Conservation (phyloP, 2,113 vertebrate species). For the Ochotona princeps region DNA sequence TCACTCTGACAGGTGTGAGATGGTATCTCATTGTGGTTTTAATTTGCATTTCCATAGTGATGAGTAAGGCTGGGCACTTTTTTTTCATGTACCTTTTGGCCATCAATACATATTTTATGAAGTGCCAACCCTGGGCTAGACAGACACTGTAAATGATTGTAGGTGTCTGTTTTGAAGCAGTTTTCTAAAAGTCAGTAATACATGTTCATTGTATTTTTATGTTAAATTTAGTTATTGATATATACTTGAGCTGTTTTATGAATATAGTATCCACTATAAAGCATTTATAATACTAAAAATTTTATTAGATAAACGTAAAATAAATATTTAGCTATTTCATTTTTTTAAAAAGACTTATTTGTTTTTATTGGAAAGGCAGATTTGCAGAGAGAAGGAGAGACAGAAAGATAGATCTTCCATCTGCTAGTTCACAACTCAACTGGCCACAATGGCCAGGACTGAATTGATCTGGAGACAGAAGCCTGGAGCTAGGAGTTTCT, state of each 20-base stretch:
- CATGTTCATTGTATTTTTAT: not conserved
- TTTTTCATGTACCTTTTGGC: not conserved
- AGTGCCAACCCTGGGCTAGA: not conserved
- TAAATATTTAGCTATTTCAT: slow-evolving; percentile 14
- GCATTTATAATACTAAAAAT: not conserved
- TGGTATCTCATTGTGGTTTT: not conserved
- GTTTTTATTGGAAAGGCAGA: too few species aligned
- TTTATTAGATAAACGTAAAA: slow-evolving; percentile 18
- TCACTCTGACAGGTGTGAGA: not conserved
- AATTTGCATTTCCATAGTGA: not conserved
- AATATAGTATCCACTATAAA: not conserved
- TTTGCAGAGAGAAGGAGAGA: too few species aligned
- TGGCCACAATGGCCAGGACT: too few species aligned
- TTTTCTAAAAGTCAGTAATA: not conserved
- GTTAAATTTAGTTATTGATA: not conserved
- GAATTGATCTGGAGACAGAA: too few species aligned
- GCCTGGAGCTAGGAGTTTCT: too few species aligned
- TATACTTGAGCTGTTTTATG: not conserved
- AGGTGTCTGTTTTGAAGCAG: not conserved
- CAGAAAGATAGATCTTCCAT: too few species aligned
- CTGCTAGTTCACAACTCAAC: too few species aligned
- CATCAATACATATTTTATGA: not conserved
- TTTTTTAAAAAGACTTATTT: not conserved
- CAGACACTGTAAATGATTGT: not conserved
- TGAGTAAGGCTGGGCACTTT: not conserved